Evolutionary conservation across 2,888 invertebrate genomes (phyloP), one percentile per base, ranked within the genome.

Genomic region (Achlya flavicornis): DNA sequence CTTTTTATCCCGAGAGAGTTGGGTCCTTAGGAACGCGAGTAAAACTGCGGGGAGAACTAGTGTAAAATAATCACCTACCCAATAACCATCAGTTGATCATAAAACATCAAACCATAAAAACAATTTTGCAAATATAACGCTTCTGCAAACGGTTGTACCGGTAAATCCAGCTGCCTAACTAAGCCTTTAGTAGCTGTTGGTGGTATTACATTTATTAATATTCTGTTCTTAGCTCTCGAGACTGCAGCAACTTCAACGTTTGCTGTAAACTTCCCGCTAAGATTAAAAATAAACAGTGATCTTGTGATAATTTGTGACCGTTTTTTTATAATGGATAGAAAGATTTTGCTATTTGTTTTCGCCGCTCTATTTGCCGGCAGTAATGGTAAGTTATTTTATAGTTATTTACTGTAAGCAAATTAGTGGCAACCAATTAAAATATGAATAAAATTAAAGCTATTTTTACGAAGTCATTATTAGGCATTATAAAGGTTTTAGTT

Each of bases 121-220:
- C 2, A 53, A 19, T 19, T 0, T 10, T 6, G 32, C 57, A 58
- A 43, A 38, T 57, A 58, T 66, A 68, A 57, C 71, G 76, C 77
- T 85, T 89, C 58, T 76, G 74, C 64, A 7, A 69, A 63, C 76
- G 82, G 80, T 61, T 75, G 78, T 88, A 92, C 92, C 84, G 84
- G 91, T 87, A 86, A 76, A 79, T 86, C 90, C 76, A 75, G 78
- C 76, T 53, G 84, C 80, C 83, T 79, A 67, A 73, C 75, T 79
- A 80, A 83, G 79, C 73, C 80, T 80, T 81, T 70, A 67, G 75
- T 73, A 76, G 75, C 76, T 26, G 26, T 26, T 26, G 26, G 26
- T 26, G 26, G 77, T 83, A 82, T 83, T 84, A 84, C 81, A 82
- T 81, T 84, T 84, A 41, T 84, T 82, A 75, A 81, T 77, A 81